phyloP scores from a whole-genome alignment of 2,888 invertebrate species.

The Drosophila koepferae region DNA sequence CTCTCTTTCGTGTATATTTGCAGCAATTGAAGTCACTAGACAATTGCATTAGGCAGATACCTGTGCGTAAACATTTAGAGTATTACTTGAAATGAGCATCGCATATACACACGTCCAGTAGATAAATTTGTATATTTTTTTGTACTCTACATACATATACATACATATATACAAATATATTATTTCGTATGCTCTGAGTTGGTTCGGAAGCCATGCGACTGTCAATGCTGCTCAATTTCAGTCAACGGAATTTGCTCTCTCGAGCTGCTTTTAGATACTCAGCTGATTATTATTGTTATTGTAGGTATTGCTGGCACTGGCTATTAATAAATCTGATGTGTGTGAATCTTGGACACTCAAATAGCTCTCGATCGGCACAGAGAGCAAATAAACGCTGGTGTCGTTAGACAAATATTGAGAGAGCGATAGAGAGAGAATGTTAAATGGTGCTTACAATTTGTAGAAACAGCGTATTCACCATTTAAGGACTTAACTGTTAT shows the following conservation, averaged over 20 bases:
- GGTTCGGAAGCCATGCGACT: conserved; percentile 71
- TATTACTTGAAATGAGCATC: background rate
- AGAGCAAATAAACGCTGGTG: conserved; percentile 22
- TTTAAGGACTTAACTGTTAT: conserved; percentile 68
- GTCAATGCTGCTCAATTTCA: conserved; percentile 28
- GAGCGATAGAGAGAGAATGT: conserved; percentile 10
- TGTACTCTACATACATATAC: background rate
- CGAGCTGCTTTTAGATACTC: conserved; percentile 36
- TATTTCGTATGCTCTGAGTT: conserved; percentile 43
- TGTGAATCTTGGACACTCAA: conserved; percentile 61
- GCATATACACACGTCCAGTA: no score
- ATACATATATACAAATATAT: background rate
- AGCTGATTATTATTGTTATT: conserved; percentile 45
- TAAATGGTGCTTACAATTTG: conserved; percentile 18
- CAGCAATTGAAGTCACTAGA: conserved; percentile 7
- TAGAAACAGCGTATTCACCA: conserved; percentile 51
- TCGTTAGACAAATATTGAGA: conserved; percentile 7
- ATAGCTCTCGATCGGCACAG: conserved; percentile 47
- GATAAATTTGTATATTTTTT: background rate
- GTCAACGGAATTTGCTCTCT: conserved; percentile 52
- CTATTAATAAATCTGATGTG: conserved; percentile 78
- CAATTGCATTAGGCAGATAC: background rate
- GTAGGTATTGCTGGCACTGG: conserved; percentile 46
- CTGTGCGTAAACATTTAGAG: conserved; percentile 1
- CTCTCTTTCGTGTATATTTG: conserved; percentile 36